Percentiles rank a stretch among this genome's conserved stretches.
Conservation (phyloP, 2,888 invertebrate genomes). For the Tubulanus polymorphus region DNA sequence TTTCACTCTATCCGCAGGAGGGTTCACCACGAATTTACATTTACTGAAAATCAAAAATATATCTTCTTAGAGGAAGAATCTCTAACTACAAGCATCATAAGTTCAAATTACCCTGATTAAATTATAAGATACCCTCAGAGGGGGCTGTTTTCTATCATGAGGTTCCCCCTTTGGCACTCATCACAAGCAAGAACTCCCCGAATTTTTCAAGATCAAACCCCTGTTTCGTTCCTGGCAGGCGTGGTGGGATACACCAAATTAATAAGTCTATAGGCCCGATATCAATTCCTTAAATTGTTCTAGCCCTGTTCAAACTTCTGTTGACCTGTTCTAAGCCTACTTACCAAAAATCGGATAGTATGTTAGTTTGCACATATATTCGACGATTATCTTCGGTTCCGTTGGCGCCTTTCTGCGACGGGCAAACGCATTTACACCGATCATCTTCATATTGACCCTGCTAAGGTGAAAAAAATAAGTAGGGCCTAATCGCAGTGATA, state of each 20-base stretch:
- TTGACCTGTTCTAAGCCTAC: neutral
- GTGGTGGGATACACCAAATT: no score
- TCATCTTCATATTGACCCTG: no score
- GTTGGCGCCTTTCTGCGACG: slow-evolving; percentile 65
- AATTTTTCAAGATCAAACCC: no score
- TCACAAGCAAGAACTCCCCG: no score
- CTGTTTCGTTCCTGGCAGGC: no score
- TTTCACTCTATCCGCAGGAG: slow-evolving; percentile 19
- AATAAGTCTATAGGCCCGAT: no score
- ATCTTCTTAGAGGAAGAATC: neutral
- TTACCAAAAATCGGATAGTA: slow-evolving; percentile 70
- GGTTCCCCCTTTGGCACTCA: no score
- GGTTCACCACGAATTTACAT: slow-evolving; percentile 40
- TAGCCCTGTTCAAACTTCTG: no score
- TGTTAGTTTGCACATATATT: slow-evolving; percentile 75
- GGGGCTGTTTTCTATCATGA: no score
- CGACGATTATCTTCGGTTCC: slow-evolving; percentile 65
- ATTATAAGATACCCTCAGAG: neutral
- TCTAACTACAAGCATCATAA: neutral
- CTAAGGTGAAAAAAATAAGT: no score
- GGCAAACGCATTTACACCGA: slow-evolving; percentile 82
- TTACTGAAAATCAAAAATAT: slow-evolving; percentile 29
- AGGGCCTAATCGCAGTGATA: no score
- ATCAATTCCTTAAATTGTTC: no score
- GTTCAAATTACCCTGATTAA: neutral